Conservation (phyloP, 2,888 invertebrate species). For the Dermolepida albohirtum region DNA sequence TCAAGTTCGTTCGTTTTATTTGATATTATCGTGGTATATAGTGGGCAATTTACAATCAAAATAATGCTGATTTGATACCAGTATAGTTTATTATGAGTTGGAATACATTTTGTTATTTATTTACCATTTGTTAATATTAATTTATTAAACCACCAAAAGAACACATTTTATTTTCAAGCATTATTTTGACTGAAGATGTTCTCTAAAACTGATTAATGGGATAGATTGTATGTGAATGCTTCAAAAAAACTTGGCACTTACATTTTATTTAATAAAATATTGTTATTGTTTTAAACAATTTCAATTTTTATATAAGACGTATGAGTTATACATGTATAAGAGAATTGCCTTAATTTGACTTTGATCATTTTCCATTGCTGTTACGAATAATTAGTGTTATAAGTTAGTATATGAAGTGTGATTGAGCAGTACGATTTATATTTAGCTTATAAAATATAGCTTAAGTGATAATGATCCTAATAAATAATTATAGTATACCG, state of each 20-base stretch:
- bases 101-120: constrained; percentile 7
- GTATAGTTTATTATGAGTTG: neutral
- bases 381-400: constrained; percentile 35
- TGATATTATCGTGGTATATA: constrained; percentile 5
- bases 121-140: neutral
- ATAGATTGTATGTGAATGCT: constrained; percentile 11
- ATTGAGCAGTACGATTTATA: constrained; percentile 37
- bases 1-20: constrained; percentile 20
- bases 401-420: constrained; percentile 42
- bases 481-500: constrained; percentile 41
- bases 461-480: constrained; percentile 40
- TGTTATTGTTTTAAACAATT: constrained; percentile 8
- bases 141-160: constrained; percentile 7
- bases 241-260: neutral
- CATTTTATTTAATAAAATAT: constrained; percentile 5
- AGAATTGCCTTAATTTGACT: constrained; percentile 37
- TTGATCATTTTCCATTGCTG: constrained; percentile 30
- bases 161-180: constrained; percentile 20
- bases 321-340: constrained; percentile 2
- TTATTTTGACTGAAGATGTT: constrained; percentile 17
- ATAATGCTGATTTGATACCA: neutral
- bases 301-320: constrained; percentile 6
- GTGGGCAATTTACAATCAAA: constrained; percentile 7
- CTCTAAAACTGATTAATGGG: neutral
- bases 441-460: constrained; percentile 40